phyloP scores from a whole-genome alignment of 2,113 vertebrate species.

The Sinocyclocheilus anophthalmus region DNA sequence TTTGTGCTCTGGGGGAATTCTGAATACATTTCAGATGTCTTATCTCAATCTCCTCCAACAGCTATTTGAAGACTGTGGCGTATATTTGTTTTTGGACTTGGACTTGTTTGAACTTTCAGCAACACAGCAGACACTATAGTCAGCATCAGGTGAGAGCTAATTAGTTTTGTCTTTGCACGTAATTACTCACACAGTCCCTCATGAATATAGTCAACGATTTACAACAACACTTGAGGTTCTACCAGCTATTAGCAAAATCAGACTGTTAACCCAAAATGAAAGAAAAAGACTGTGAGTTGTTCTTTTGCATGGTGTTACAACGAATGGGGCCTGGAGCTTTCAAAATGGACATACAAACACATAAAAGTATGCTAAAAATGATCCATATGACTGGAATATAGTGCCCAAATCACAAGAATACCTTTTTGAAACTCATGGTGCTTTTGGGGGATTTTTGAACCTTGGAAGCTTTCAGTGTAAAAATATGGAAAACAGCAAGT shows the following conservation, averaged over 20 bases:
- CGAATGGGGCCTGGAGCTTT: background rate
- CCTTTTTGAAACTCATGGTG: background rate
- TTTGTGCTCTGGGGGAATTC: background rate
- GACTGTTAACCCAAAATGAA: background rate
- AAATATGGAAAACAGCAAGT: background rate
- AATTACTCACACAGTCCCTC: background rate
- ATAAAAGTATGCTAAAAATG: background rate
- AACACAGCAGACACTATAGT: background rate
- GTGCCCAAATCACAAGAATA: background rate
- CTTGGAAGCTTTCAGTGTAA: background rate
- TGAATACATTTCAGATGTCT: background rate
- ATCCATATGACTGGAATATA: background rate
- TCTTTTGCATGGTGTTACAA: background rate
- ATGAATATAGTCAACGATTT: background rate
- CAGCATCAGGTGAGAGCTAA: background rate
- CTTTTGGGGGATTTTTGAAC: background rate
- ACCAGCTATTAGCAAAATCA: background rate
- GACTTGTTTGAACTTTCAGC: background rate
- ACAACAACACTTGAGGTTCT: background rate
- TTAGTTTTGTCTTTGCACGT: constrained; percentile 7
- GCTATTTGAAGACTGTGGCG: background rate
- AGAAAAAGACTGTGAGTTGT: background rate
- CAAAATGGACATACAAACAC: background rate
- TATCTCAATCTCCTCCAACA: background rate
- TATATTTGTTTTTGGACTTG: background rate